phyloP scores from a whole-genome alignment of 1,140 invertebrate genomes.

The Drosophila lowei region DNA sequence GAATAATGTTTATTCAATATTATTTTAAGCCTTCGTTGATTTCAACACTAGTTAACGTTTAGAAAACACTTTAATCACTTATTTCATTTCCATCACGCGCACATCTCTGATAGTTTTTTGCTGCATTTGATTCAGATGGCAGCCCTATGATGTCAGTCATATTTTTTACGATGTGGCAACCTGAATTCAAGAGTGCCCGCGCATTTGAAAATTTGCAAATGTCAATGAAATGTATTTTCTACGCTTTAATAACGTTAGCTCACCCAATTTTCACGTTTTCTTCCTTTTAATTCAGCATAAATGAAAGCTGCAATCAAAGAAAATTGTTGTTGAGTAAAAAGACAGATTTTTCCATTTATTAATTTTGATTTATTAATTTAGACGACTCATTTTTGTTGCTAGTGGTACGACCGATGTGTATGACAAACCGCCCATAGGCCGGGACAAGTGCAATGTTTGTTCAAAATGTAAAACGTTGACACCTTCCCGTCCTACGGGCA shows the following conservation, averaged over 20 bases:
- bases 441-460: slow-evolving; percentile 83
- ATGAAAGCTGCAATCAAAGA: slow-evolving; percentile 3
- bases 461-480: slow-evolving; percentile 79
- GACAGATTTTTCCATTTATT: neutral
- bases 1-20: too few relatives aligned
- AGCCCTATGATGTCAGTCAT: slow-evolving; percentile 7
- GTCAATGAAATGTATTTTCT: too few relatives aligned
- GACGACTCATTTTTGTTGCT: slow-evolving; percentile 5
- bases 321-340: slow-evolving; percentile 1
- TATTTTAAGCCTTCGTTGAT: neutral
- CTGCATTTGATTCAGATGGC: slow-evolving; percentile 14
- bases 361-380: neutral
- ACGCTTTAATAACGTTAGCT: neutral
- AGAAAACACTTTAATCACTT: neutral
- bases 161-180: slow-evolving; percentile 28
- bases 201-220: slow-evolving; percentile 17
- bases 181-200: slow-evolving; percentile 14
- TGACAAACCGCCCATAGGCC: slow-evolving; percentile 80
- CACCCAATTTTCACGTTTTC: too few relatives aligned
- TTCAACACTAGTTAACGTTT: neutral
- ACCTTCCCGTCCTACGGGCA: slow-evolving; percentile 82
- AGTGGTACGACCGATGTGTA: slow-evolving; percentile 19
- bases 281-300: too few relatives aligned
- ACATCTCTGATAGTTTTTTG: slow-evolving; percentile 13
- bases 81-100: neutral